phyloP scores from a whole-genome alignment of 2,888 invertebrate species.

The Dione juno region DNA sequence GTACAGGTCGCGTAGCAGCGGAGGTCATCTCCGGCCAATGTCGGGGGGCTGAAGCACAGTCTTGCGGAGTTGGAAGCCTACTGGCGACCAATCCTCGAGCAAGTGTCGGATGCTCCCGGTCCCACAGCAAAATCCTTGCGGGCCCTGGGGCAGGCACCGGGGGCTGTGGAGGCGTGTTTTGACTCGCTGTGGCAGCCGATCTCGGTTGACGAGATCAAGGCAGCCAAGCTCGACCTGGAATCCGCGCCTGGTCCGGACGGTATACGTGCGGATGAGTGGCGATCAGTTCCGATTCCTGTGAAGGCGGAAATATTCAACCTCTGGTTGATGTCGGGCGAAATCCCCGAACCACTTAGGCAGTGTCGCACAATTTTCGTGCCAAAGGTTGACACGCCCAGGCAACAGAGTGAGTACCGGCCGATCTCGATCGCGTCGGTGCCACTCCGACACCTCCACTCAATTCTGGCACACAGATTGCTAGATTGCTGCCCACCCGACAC shows the following conservation, averaged over 20 bases:
- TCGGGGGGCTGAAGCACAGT: constrained; percentile 39
- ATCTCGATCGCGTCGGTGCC: constrained; percentile 45
- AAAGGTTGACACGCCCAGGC: constrained; percentile 44
- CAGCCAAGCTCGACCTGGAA: background rate
- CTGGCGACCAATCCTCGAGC: constrained; percentile 43
- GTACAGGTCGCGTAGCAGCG: constrained; percentile 38
- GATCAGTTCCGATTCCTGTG: constrained; percentile 31
- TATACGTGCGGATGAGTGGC: constrained; percentile 43
- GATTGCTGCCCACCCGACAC: constrained; percentile 47
- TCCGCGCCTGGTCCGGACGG: constrained; percentile 50
- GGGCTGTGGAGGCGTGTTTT: no score
- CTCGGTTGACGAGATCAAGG: no score
- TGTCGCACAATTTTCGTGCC: constrained; percentile 48
- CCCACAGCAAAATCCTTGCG: background rate
- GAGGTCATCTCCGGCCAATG: constrained; percentile 44
- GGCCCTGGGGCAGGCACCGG: constrained; percentile 19
- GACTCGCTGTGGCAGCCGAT: no score
- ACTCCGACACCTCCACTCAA: constrained; percentile 50
- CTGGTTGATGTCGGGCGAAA: constrained; percentile 39
- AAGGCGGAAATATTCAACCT: constrained; percentile 42
- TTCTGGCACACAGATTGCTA: constrained; percentile 47
- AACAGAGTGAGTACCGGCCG: constrained; percentile 37
- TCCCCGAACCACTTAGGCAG: constrained; percentile 40
- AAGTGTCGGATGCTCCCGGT: no score
- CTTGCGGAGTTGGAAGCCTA: constrained; percentile 44